Base-by-base conservation (phyloP, 2,113 vertebrate genomes). In the Colius striatus region DNA sequence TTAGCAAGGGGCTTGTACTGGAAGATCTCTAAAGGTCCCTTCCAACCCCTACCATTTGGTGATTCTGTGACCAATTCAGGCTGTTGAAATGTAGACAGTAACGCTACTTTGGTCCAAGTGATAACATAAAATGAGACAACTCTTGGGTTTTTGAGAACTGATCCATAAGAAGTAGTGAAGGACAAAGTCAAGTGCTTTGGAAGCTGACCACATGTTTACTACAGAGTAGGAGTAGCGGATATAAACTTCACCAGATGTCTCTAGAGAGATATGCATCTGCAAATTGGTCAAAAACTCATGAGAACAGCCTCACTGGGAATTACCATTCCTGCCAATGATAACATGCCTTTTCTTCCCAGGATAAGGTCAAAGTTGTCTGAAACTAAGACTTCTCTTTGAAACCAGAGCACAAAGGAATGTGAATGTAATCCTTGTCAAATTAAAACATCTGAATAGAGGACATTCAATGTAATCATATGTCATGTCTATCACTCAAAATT, bases 291-390 rank as follows among this genome's bases (percentile, higher is more conserved):
- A 29, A 87, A 41, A 4, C 41, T n/a, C 6, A 0, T 1, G 36
- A 13, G 47, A 54, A 32, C 0, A 0, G 5, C 23, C 36, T 50
- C 0, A 0, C 36, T 14, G 54, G 71, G 18, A 30, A 9, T 47
- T 18, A 47, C 5, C 23, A 34, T 23, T 36, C 51, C 68, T 57
- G 23, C 58, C 75, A 16, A 21, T 9, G 6, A 8, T 34, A 38
- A 27, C 43, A 10, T 53, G 51, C 21, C n/a, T 8, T 1, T 13
- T 2, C 13, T 48, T 23, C 60, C 55, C 19, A n/a, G 13, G 13
- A 18, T 6, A 5, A 62, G 6, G 22, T 84, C 61, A 16, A 16
- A 74, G 21, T 17, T 61, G 26, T 9, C 26, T 50, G 63, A 68
- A 81, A 68, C 1, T 4, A 11, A 38, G 79, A 16, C 58, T 13